Base-by-base conservation (phyloP, 2,113 vertebrate genomes). In the Oplegnathus fasciatus region DNA sequence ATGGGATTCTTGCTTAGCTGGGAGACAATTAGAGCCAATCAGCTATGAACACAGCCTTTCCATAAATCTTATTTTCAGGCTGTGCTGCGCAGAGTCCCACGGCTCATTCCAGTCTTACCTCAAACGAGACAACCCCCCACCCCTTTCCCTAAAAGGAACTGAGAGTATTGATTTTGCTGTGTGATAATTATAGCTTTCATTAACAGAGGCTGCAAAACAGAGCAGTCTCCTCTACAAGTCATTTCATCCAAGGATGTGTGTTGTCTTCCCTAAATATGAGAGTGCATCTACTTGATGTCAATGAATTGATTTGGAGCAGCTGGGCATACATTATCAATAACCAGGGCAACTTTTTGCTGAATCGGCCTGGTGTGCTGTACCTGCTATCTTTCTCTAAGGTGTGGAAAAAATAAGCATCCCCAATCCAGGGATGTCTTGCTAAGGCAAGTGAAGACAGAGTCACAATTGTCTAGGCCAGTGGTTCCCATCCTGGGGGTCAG, bases 21-120 rank as follows among this genome's bases (percentile, higher is more conserved):
- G 80, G 58, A 88, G 83, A 91, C 88, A 92, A 90, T 91, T 90
- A 92, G 80, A 91, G 54, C 78, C 87, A 91, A 92, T 92, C 93
- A 89, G 82, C 90, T 86, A 79, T 85, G 87, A 91, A 91, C 86
- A 89, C 84, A 85, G 79, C 42, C 69, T 28, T 74, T 84, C 80
- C 78, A 93, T 92, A 79, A 90, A 92, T 93, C 83, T 89, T 86
- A 87, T 88, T 93, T 82, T 69, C 34, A 1, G 75, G 62, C 69
- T 62, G 81, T 40, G 86, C 80, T 40, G 50, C 8, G 6, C 82
- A 57, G 48, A 81, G 80, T 78, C 83, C 62, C 74, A 73, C 6
- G 13, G 78, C 79, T 88, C 83, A 85, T 88, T 88, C 57, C 74
- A 74, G 62, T 52, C 64, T 75, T 65, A 74, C 68, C 66, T 76